Evolutionary conservation across 2,797 vertebrate species (phyloP).

Genomic region (Okamejei kenojei): DNA sequence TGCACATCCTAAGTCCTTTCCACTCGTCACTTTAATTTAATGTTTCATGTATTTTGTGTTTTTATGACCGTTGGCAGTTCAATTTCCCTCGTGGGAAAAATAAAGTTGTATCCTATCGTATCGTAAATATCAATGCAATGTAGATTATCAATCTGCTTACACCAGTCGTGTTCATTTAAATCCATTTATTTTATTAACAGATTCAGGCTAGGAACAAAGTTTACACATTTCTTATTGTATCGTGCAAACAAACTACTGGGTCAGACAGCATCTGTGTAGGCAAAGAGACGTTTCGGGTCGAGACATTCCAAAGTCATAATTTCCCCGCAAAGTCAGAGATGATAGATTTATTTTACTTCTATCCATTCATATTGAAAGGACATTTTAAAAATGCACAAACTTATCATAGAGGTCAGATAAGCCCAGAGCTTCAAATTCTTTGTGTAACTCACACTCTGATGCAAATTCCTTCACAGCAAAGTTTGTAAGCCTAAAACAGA

Average conservation of each 20-base stretch:
- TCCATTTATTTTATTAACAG: background rate
- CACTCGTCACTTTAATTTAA: too few species aligned
- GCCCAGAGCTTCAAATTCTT: constrained; percentile 66
- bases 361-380: background rate
- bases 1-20: too few species aligned
- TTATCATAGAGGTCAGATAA: constrained; percentile 59
- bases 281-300: too few species aligned
- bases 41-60: too few species aligned
- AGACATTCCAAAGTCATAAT: background rate
- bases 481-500: constrained; percentile 60
- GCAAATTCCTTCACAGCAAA: constrained; percentile 73
- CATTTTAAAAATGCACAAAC: constrained; percentile 50
- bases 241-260: background rate
- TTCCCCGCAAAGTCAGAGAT: background rate
- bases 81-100: too few species aligned
- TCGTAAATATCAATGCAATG: background rate
- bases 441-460: constrained; percentile 58
- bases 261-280: too few species aligned
- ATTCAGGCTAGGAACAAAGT: background rate
- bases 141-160: background rate
- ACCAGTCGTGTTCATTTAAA: background rate
- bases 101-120: too few species aligned
- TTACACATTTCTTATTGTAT: background rate
- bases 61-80: too few species aligned
- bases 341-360: background rate